Evolutionary conservation across 2,888 invertebrate species (phyloP), one percentile per base, ranked within the genome.

Genomic region (Yponomeuta cagnagella): DNA sequence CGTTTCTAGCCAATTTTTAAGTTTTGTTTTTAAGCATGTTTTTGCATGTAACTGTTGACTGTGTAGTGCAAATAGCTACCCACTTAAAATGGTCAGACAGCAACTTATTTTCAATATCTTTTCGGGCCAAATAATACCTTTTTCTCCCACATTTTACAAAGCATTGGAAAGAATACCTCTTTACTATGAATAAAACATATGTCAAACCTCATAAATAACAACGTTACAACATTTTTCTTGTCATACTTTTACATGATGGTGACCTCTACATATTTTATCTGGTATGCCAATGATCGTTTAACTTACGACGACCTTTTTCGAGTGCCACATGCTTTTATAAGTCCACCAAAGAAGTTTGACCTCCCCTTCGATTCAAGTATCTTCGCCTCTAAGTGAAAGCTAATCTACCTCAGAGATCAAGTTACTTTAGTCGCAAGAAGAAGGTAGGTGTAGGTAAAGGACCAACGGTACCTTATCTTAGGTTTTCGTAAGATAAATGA

Each of bases 221-320:
- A 68, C 23, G 23, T 48, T 48, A 15, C 68, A 15, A 68, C 12
- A 15, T 10, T 68, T 23, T 68, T 43, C 48, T 15, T 43, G n/a
- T 63, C 33, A 64, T 33, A 43, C 58, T 10, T 70, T n/a, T n/a
- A 15, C 23, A 31, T 77, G 79, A 83, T 85, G 83, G 82, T 87
- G 87, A 89, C 88, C 89, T 90, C 86, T 88, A 89, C 89, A 89
- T 90, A 90, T 89, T 90, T 90, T 89, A 91, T 90, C 89, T 89
- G 82, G 81, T 87, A 85, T 85, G 83, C 80, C 82, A 82, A 85
- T 87, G 88, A 90, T 90, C 88, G 89, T 31, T 85, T 87, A 84
- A 87, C 88, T 86, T 87, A 84, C 82, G 85, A 74, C 81, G 81
- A 81, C 84, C 86, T 77, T 79, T 84, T 83, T 83, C 82, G 80